Base-by-base conservation (phyloP, 2,888 invertebrate genomes). In the Notodonta ziczac region DNA sequence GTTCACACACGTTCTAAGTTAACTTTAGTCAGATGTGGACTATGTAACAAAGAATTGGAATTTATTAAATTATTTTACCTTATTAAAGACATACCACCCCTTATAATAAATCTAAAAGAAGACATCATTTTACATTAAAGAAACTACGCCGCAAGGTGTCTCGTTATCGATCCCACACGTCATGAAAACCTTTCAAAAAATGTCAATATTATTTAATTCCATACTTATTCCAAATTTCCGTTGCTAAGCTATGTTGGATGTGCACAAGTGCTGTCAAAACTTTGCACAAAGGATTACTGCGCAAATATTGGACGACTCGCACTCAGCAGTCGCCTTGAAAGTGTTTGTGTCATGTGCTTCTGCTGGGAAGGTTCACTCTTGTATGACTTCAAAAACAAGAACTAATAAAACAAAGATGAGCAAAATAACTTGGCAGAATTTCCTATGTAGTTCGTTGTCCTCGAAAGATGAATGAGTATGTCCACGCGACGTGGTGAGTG, bases 231-330 rank as follows among this genome's bases (percentile, higher is more conserved):
- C 54, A 13, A 4, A 13, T 2, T 14, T n/a, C 35, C 54, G n/a
- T 54, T 14, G n/a, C 8, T 24, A 2, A 53, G 35, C 16, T n/a
- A 4, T 2, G 52, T 5, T 52, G 24, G 10, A 52, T 32, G 32
- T 32, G 2, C n/a, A 53, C 32, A 5, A 39, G 14, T 39, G 39
- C 54, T 54, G 39, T 39, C 54, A 54, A 54, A 54, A 54, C 54
- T 39, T 39, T 39, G 54, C 54, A 39, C 54, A 54, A 54, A 54
- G 54, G 54, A 54, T 39, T 54, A 54, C 35, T 13, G 39, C n/a
- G 39, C 54, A 54, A 54, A 52, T 54, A 54, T 54, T 54, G 6
- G 14, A 7, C 35, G 39, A 35, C 54, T 6, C 39, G 54, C 35
- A 39, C 39, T n/a, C 54, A 32, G 39, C 35, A 14, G 39, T 39